Conservation (phyloP, 2,113 vertebrate genomes). For the Sterrhoptilus dennistouni region DNA sequence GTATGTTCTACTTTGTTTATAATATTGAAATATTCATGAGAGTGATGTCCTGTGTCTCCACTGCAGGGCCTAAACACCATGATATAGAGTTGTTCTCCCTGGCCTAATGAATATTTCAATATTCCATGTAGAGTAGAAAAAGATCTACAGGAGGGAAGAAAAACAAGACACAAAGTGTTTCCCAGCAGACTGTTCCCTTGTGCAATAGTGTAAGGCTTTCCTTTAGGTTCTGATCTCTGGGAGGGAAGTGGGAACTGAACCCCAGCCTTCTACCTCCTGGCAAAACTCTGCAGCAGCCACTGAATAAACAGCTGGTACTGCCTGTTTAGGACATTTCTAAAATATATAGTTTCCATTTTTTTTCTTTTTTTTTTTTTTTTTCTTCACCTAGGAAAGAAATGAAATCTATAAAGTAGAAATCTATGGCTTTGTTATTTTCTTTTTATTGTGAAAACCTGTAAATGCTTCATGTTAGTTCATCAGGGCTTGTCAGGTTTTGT, state of each 20-base stretch:
- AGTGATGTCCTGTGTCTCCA: neutral
- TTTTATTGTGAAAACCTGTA: neutral
- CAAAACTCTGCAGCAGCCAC: neutral
- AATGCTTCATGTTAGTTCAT: neutral
- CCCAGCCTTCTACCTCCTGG: neutral
- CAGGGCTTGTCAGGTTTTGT: neutral
- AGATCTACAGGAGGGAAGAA: neutral
- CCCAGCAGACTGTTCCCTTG: neutral
- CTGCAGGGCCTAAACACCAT: neutral
- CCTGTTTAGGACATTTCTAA: neutral
- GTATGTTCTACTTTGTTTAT: neutral
- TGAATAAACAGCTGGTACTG: neutral
- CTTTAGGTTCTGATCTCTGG: neutral
- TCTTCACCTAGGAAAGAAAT: neutral
- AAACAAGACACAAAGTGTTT: neutral
- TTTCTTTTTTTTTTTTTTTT: neutral
- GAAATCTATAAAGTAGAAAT: neutral
- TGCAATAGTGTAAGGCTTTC: neutral
- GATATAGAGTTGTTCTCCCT: slow-evolving; percentile 1
- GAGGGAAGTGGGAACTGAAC: neutral
- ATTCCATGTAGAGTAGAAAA: neutral
- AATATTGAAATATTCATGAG: slow-evolving; percentile 55
- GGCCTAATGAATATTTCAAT: slow-evolving; percentile 58
- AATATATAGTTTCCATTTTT: neutral
- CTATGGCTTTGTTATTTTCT: neutral